These are phyloP conservation scores for Sorex araneus DNA, from an alignment of 2,113 vertebrate species.

Conservation along the genomic window DNA sequence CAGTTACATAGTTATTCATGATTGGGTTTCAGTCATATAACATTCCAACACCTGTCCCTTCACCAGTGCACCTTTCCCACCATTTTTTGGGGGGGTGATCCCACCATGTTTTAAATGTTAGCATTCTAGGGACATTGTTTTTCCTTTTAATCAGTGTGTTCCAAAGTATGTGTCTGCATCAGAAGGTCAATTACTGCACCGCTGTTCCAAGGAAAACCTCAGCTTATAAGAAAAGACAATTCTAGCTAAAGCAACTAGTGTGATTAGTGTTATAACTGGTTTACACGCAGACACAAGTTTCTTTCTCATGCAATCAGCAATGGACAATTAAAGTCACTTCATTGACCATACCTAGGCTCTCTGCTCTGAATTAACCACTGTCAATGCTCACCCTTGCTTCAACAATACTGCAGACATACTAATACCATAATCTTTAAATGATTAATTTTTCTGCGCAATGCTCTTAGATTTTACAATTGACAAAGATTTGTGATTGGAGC, in stretches of 20 bases:
- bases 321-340: not conserved
- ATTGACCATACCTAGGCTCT: not conserved
- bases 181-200: not conserved
- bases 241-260: not conserved
- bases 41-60: too few species aligned
- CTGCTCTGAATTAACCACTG: not conserved
- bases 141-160: not conserved
- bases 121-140: not conserved
- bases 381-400: not conserved
- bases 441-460: conserved; percentile 39
- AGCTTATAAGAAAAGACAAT: not conserved
- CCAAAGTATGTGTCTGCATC: not conserved
- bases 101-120: not conserved
- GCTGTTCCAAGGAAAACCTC: not conserved
- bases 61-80: too few species aligned
- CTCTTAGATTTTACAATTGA: not conserved
- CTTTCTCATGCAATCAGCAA: not conserved
- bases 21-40: too few species aligned
- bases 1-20: too few species aligned
- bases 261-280: not conserved
- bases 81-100: too few species aligned
- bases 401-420: not conserved
- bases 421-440: not conserved
- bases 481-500: not conserved
- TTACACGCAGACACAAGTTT: not conserved